Conservation (phyloP, 2,113 vertebrate species). For the Ovis aries region DNA sequence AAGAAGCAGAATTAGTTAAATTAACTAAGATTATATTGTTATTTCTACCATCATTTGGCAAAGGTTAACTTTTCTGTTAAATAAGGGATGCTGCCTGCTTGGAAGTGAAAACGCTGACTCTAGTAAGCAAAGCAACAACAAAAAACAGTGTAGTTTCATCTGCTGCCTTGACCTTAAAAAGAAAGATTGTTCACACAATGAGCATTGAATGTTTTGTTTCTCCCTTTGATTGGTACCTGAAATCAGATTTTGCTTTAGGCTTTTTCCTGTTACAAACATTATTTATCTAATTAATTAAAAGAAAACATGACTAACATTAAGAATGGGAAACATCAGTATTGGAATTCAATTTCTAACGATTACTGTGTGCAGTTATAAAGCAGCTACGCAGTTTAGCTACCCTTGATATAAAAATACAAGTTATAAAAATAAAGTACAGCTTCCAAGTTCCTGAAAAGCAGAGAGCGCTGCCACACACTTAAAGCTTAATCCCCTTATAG, state of each 20-base stretch:
- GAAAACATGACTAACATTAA: conserved; percentile 25
- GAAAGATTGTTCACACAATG: neutral
- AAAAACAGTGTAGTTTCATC: neutral
- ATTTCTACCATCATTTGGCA: conserved; percentile 74
- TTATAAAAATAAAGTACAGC: neutral
- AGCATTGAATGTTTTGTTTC: neutral
- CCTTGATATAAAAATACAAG: neutral
- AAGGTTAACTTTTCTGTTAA: conserved; percentile 76
- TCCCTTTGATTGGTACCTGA: conserved; percentile 1
- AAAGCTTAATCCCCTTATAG: neutral
- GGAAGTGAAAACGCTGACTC: conserved; percentile 69
- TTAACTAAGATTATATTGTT: conserved; percentile 65
- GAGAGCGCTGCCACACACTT: neutral
- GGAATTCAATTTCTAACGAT: conserved; percentile 39
- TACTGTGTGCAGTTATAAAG: neutral
- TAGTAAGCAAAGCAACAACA: conserved; percentile 28
- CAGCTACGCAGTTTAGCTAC: neutral
- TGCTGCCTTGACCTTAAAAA: conserved; percentile 49
- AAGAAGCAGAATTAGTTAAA: conserved; percentile 23
- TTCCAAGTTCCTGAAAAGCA: neutral
- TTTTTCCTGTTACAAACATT: conserved; percentile 27
- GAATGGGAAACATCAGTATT: conserved; percentile 21
- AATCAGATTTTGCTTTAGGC: conserved; percentile 45
- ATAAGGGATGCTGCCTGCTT: conserved; percentile 65
- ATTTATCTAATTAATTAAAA: conserved; percentile 54